Percentiles rank a stretch among this genome's conserved stretches.
Evolutionary conservation across 2,888 invertebrate genomes (phyloP).

Genomic region (Tipula vernalis): DNA sequence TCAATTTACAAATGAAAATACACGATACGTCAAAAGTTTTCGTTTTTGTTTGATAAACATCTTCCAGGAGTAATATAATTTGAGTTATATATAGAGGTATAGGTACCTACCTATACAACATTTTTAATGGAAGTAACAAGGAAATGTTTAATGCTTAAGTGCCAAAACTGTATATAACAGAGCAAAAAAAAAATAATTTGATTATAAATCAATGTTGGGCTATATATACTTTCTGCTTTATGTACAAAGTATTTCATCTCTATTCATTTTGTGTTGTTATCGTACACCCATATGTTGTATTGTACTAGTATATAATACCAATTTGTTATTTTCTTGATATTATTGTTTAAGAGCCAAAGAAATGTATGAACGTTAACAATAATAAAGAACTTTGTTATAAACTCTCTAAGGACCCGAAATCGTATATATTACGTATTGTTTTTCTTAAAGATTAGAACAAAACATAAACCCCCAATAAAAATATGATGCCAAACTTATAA

Average conservation of each 20-base stretch:
- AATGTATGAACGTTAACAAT: neutral
- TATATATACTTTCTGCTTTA: neutral
- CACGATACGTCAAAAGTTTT: neutral
- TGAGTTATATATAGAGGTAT: neutral
- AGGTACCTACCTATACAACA: no score
- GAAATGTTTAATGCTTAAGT: neutral
- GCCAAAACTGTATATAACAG: neutral
- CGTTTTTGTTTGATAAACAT: neutral
- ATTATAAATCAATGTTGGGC: neutral
- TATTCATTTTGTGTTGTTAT: neutral
- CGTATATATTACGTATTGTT: neutral
- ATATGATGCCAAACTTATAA: neutral
- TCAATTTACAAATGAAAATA: neutral
- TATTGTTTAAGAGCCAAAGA: neutral
- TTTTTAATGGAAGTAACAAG: neutral
- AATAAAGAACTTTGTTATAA: neutral
- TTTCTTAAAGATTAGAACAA: neutral
- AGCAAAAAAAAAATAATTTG: neutral
- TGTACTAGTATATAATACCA: neutral
- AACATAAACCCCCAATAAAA: neutral
- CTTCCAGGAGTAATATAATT: neutral
- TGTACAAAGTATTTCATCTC: neutral
- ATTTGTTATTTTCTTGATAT: neutral
- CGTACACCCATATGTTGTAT: neutral
- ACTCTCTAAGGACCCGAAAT: neutral